phyloP scores from a whole-genome alignment of 1,140 invertebrate genomes.

The Plectrocnemia conspersa region DNA sequence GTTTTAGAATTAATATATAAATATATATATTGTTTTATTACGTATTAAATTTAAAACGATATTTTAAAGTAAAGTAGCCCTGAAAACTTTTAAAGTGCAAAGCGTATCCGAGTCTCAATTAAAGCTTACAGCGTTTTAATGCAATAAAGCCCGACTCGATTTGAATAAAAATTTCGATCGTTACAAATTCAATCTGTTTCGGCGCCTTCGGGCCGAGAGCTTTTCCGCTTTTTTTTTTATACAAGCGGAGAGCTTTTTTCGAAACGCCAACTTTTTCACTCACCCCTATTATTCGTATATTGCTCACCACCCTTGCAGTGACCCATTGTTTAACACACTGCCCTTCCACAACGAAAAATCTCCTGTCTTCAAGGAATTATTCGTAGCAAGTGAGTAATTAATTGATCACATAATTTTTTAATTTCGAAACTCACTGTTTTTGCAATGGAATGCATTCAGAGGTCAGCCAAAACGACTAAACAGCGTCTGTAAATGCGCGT shows the following conservation, averaged over 20 bases:
- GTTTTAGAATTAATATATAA: no score
- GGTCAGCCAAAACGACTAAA: no score
- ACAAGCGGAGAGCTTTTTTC: slow-evolving; percentile 12
- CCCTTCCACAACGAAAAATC: slow-evolving; percentile 11
- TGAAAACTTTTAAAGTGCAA: no score
- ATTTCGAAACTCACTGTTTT: no score
- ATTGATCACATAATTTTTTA: no score
- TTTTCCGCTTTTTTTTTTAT: slow-evolving; percentile 4
- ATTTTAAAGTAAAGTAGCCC: no score
- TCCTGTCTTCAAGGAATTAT: slow-evolving; percentile 12
- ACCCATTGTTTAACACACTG: slow-evolving; percentile 4
- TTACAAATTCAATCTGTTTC: slow-evolving; percentile 22
- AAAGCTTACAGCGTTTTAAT: slow-evolving; percentile 14
- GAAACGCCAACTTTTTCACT: slow-evolving; percentile 10
- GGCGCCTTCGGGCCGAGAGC: slow-evolving; percentile 16
- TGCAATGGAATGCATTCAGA: no score
- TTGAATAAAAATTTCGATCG: slow-evolving; percentile 19
- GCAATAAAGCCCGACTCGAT: slow-evolving; percentile 16
- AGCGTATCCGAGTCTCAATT: slow-evolving; percentile 18
- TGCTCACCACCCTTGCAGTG: background rate
- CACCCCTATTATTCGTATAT: background rate
- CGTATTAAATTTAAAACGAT: no score
- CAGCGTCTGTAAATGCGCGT: no score
- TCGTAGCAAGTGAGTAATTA: slow-evolving; percentile 11
- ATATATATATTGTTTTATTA: no score